Base-by-base conservation (phyloP, 2,113 vertebrate species). In the Tiliqua scincoides region DNA sequence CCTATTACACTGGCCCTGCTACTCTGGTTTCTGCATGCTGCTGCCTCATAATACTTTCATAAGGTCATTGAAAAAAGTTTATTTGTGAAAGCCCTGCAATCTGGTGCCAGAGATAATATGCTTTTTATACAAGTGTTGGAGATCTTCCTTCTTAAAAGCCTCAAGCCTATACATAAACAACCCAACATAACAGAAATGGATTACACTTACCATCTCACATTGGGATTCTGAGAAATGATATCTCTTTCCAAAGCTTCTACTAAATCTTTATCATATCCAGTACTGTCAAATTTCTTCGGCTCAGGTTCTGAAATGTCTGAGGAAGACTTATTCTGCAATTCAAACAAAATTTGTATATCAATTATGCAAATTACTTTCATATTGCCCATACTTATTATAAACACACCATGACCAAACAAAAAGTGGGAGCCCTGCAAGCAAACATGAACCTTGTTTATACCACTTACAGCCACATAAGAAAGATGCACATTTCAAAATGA, bases 221-320 rank as follows among this genome's bases (percentile, higher is more conserved):
- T 99, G 79, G 98, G 99, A 93, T 99, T 99, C 94, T 99, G 98
- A 88, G 99, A 99, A 95, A 99, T 99, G 9, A 99, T 99, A 91
- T 99, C 99, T 96, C 98, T 97, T 95, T 99, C 98, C 95, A 99
- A 95, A 87, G 98, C 96, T 90, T 99, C 98, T 89, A 99, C 98
- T 32, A 99, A 97, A 90, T 99, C 98, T 94, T 98, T 99, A 94
- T 99, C 99, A 82, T 98, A 98, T 85, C 98, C 98, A 48, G 97
- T 96, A 75, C 98, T 95, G 79, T 99, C 98, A 96, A 99, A 99
- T 93, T 94, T 98, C 94, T 97, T 98, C 88, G 97, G 94, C 91
- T 99, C 98, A 54, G 96, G 96, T 85, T 99, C 98, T 83, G 98
- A 96, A 87, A 97, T 92, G 82, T 98, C 98, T 40, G 95, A 93